Conservation (phyloP, 2,113 vertebrate species). For the Herpailurus yagouaroundi region DNA sequence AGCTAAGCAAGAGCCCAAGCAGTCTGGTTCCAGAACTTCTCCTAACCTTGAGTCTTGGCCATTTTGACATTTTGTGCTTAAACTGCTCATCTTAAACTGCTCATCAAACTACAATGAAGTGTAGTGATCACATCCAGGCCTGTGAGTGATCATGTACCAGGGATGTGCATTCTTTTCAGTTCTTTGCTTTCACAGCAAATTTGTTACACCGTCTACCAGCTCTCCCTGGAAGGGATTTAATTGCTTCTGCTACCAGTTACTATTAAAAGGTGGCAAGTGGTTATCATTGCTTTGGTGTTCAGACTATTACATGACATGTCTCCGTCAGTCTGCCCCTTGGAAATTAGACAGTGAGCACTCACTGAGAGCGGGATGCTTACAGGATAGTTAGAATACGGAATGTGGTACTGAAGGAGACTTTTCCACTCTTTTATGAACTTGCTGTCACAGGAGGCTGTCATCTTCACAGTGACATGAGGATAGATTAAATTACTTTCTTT, state of each 20-base stretch:
- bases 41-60: neutral
- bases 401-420: neutral
- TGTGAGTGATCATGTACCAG: neutral
- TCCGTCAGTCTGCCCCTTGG: neutral
- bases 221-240: slow-evolving; percentile 13
- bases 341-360: neutral
- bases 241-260: neutral
- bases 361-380: neutral
- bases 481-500: neutral
- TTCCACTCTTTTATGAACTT: neutral
- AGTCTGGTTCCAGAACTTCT: neutral
- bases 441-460: neutral
- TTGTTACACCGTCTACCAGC: neutral
- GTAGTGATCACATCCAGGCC: neutral
- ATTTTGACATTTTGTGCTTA: slow-evolving; percentile 9
- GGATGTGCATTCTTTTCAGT: neutral
- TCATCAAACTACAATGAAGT: neutral
- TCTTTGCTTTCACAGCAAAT: neutral
- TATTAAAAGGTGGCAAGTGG: slow-evolving; percentile 33
- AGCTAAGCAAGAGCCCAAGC: neutral
- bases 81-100: neutral
- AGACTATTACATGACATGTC: neutral
- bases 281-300: neutral
- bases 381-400: neutral
- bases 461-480: neutral